These are phyloP conservation scores for Tetragnatha montana DNA, from an alignment of 2,888 invertebrate genomes.

Conservation along the genomic window DNA sequence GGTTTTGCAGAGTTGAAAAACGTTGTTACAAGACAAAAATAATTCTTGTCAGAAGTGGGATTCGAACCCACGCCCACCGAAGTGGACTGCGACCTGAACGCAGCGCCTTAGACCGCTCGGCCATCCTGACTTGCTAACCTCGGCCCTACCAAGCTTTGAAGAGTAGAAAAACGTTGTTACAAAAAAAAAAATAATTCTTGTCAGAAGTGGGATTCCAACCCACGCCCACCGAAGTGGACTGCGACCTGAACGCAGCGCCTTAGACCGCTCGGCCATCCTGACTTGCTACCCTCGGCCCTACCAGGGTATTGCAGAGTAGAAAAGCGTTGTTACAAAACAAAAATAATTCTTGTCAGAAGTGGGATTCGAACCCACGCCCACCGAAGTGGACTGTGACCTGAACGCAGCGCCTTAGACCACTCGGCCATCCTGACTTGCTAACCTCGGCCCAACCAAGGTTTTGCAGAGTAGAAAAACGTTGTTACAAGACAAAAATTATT, in stretches of 20 bases:
- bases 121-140: constrained; percentile 57
- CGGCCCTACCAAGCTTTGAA: too few relatives aligned
- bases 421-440: constrained; percentile 63
- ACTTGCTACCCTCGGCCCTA: not conserved
- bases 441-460: not conserved
- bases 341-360: not conserved
- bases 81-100: constrained; percentile 71
- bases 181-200: not conserved
- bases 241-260: constrained; percentile 72
- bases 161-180: too few relatives aligned
- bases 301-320: too few relatives aligned
- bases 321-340: too few relatives aligned
- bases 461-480: not conserved
- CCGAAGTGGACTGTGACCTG: constrained; percentile 65
- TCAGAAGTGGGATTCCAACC: not conserved
- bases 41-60: not conserved
- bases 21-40: not conserved
- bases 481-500: not conserved
- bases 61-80: constrained; percentile 5
- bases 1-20: not conserved
- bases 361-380: constrained; percentile 19
- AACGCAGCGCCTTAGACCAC: constrained; percentile 71
- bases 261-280: constrained; percentile 72
- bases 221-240: constrained; percentile 44
- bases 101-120: constrained; percentile 72